Evolutionary conservation across 2,797 vertebrate species (phyloP).

Genomic region (Notolabrus celidotus): DNA sequence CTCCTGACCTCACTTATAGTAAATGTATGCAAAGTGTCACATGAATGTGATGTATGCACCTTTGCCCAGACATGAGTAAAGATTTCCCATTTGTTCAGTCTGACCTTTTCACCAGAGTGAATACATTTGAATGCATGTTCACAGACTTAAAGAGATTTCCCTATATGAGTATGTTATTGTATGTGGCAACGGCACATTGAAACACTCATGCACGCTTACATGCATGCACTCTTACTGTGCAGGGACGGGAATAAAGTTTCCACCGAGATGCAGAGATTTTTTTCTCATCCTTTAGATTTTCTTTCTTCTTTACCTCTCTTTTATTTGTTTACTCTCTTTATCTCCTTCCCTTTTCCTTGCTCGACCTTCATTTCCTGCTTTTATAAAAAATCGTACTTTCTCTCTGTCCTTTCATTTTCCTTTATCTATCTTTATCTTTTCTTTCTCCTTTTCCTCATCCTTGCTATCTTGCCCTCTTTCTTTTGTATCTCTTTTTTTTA

Average conservation of each 20-base stretch:
- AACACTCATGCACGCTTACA: slow-evolving; percentile 14
- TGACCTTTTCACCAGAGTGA: slow-evolving; percentile 56
- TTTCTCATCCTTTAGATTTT: no score
- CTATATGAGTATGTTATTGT: slow-evolving; percentile 13
- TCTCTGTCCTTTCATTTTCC: no score
- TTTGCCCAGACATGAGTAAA: slow-evolving; percentile 69
- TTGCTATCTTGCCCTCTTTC: neutral
- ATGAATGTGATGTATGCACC: slow-evolving; percentile 55
- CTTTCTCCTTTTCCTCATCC: no score
- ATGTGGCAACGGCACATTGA: slow-evolving; percentile 27
- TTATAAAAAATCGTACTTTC: no score
- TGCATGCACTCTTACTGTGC: neutral
- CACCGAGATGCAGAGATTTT: slow-evolving; percentile 15
- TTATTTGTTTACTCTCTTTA: no score
- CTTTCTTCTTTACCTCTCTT: no score
- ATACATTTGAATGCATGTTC: slow-evolving; percentile 53
- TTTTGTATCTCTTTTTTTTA: slow-evolving; percentile 1
- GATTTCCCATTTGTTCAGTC: slow-evolving; percentile 63
- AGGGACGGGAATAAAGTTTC: slow-evolving; percentile 18
- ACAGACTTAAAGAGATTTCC: slow-evolving; percentile 29
- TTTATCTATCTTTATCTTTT: no score
- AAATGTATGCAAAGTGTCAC: slow-evolving; percentile 57
- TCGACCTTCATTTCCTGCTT: no score
- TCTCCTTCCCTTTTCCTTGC: no score
- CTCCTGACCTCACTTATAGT: slow-evolving; percentile 58